Base-by-base conservation (phyloP, 2,888 invertebrate genomes). In the Apamea epomidion region DNA sequence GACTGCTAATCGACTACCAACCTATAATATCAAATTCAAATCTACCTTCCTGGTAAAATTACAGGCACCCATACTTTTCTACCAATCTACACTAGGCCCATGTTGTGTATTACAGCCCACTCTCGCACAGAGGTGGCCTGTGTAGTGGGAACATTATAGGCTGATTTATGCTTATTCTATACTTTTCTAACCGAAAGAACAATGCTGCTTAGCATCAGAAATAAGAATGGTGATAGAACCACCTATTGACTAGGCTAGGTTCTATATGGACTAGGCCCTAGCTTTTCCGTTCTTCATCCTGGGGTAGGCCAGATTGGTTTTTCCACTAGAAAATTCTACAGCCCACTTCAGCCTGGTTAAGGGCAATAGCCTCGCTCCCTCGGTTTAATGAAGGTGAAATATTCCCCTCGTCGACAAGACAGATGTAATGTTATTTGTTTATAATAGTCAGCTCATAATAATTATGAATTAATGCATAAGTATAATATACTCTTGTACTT, bases 401-500 rank as follows among this genome's bases (percentile, higher is more conserved):
- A n/a, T n/a, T 68, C 25, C 16, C 16, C 5, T 6, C 3, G n/a
- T 18, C 6, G 3, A 45, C 18, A 69, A 1, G 21, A 45, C 12
- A 12, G n/a, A 18, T 18, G 42, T n/a, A 25, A 65, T 21, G 2
- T 65, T 42, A n/a, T 10, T 10, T 45, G 69, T 18, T 45, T 69
- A 29, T 45, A 68, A n/a, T 14, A 42, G 18, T 48, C 14, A 65
- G 68, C 29, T 69, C 45, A 48, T 69, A 29, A 21, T 48, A 21
- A 6, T 16, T 18, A 69, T 48, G 7, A 29, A 69, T 45, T 0
- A 48, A 48, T 29, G 21, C 21, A 69, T 21, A 45, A 29, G 29
- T 29, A 25, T 48, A 70, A 69, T 48, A 7, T 25, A 32, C 32
- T 71, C 51, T 1, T 71, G 10, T 58, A 72, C 67, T 80, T 91